Evolutionary conservation across 2,888 invertebrate species (phyloP), one percentile per base, ranked within the genome.

Genomic region (Pyrrhopygopsis socrates): DNA sequence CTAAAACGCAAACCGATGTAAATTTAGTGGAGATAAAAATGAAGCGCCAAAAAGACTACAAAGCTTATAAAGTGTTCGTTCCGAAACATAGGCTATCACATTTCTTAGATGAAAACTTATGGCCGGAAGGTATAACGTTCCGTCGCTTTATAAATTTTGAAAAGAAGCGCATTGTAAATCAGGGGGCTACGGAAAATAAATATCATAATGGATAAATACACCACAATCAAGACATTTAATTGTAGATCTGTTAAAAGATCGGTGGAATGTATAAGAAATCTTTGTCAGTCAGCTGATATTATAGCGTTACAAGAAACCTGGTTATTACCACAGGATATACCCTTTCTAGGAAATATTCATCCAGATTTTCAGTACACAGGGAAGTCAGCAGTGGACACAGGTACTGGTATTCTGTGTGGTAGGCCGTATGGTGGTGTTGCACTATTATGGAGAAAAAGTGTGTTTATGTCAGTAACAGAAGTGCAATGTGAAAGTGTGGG

Each of bases 371-470:
- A 27, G 0, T 92, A 67, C 58, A 87, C 87, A 0, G 93, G 93
- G 1, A 89, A 75, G 18, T 94, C 94, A 0, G 88, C 93, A 0
- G 90, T 95, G 11, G 93, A 93, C 54, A 93, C 93, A 0, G 82
- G 91, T 2, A 58, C 81, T 8, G 93, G 90, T 0, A 22, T 93
- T 0, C 79, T 94, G 0, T 73, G 87, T 2, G 93, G 92, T 0
- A 79, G 93, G 20, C 92, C 92, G 2, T 84, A 86, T 63, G 93
- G 92, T 9, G 92, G 92, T 6, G 90, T 91, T 2, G 94, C 93
- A 0, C 6, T 94, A 0, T 38, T 95, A 8, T 94, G 93, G 94
- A 75, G 91, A 11, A 93, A 89, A 60, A 22, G 30, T 30, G 22
- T 81, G 8, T 94, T 94, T 45, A 60, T 68, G 0, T 60, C 71